Conservation (phyloP, 2,888 invertebrate species). For the Leptinotarsa rubiginosa region DNA sequence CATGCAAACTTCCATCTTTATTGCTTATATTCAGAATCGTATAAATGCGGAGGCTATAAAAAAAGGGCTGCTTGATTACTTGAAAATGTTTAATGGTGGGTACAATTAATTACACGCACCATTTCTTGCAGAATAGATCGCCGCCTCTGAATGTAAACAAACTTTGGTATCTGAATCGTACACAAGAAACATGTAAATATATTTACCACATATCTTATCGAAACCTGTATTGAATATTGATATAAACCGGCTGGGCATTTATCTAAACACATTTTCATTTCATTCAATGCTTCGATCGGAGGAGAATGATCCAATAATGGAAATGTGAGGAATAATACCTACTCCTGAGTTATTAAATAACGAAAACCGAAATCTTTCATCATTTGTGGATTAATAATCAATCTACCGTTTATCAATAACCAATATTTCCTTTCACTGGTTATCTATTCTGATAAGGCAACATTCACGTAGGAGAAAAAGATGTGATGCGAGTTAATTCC, state of each 20-base stretch:
- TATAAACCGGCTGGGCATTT: conserved; percentile 5
- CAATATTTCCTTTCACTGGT: no score
- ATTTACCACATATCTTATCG: conserved; percentile 9
- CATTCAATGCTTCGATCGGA: not conserved
- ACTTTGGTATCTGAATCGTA: not conserved
- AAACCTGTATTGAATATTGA: conserved; percentile 15
- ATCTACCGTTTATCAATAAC: no score
- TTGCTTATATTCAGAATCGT: conserved; percentile 43
- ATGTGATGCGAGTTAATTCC: no score
- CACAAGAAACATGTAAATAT: not conserved
- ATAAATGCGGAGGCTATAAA: conserved; percentile 47
- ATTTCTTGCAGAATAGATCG: conserved; percentile 25
- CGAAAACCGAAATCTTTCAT: no score
- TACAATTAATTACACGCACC: conserved; percentile 35
- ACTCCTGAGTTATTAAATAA: no score
- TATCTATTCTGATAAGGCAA: no score
- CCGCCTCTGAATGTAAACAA: conserved; percentile 16
- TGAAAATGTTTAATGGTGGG: conserved; percentile 32
- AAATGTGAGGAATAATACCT: no score
- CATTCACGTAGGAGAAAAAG: no score
- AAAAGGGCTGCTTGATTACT: conserved; percentile 43
- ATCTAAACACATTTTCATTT: not conserved
- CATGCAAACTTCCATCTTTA: conserved; percentile 41
- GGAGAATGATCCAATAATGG: not conserved
- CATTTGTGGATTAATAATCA: no score